phyloP scores from a whole-genome alignment of 2,113 vertebrate genomes.

The Colistium nudipinnis region DNA sequence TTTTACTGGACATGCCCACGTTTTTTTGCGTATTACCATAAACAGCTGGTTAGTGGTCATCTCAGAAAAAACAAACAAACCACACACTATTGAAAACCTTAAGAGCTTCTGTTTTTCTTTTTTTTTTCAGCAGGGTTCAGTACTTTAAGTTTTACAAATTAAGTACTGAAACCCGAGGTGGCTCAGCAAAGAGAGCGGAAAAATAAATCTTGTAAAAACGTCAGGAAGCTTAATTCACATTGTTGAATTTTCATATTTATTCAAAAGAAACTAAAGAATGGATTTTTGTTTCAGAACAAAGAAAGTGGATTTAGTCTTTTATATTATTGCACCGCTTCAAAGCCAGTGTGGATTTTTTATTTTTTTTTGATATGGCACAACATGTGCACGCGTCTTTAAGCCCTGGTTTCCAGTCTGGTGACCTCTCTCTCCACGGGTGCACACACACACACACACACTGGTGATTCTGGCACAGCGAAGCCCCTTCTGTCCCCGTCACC shows the following conservation, averaged over 20 bases:
- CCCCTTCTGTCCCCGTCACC: constrained; percentile 63
- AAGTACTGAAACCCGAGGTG: neutral
- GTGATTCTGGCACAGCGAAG: constrained; percentile 43
- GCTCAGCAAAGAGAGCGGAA: neutral
- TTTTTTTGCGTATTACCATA: neutral
- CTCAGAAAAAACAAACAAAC: no score
- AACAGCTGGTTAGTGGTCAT: neutral
- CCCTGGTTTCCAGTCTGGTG: constrained; percentile 12
- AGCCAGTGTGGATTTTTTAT: neutral
- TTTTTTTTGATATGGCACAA: neutral
- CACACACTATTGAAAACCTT: neutral
- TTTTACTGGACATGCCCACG: no score
- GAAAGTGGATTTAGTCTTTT: neutral
- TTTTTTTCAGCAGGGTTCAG: no score
- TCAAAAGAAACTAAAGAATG: neutral
- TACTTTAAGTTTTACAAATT: neutral
- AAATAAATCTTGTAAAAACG: neutral
- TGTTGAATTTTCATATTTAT: neutral
- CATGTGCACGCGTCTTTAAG: neutral
- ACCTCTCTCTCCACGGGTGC: constrained; percentile 25
- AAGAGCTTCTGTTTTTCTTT: no score
- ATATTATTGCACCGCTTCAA: neutral
- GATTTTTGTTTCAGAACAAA: neutral
- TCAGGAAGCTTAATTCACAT: neutral
- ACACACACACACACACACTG: constrained; percentile 19